Evolutionary conservation across 2,797 vertebrate genomes (phyloP).

Genomic region (Salmo trutta): DNA sequence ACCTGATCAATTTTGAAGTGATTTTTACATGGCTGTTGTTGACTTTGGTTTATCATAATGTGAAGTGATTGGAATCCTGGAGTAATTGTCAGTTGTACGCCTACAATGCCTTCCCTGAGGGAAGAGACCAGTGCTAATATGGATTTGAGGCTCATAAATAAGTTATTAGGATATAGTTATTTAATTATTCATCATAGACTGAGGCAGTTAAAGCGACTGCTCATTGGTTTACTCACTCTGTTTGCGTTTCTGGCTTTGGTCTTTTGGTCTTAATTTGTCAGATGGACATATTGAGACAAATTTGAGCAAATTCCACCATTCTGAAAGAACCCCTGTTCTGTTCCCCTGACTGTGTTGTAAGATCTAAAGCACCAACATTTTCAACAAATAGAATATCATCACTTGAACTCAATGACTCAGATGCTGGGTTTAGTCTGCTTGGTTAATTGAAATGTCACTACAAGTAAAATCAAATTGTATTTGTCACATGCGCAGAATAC

Average conservation of each 20-base stretch:
- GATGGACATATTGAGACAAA: too few species aligned
- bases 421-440: neutral
- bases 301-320: neutral
- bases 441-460: neutral
- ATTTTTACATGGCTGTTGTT: neutral
- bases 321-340: neutral
- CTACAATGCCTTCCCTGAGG: constrained; percentile 18
- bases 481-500: too few species aligned
- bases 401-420: neutral
- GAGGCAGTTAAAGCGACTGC: constrained; percentile 22
- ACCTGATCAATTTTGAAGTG: neutral
- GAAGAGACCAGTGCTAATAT: constrained; percentile 37
- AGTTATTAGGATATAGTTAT: constrained; percentile 43
- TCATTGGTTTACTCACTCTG: constrained; percentile 14
- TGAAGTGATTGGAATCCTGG: neutral
- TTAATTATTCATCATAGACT: constrained; percentile 51
- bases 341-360: neutral
- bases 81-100: constrained; percentile 16
- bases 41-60: neutral
- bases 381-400: neutral
- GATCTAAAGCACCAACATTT: neutral
- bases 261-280: neutral
- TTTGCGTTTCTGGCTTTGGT: neutral
- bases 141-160: constrained; percentile 20
- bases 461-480: neutral